Base-by-base conservation (phyloP, 2,113 vertebrate genomes). In the Entosphenus tridentatus region DNA sequence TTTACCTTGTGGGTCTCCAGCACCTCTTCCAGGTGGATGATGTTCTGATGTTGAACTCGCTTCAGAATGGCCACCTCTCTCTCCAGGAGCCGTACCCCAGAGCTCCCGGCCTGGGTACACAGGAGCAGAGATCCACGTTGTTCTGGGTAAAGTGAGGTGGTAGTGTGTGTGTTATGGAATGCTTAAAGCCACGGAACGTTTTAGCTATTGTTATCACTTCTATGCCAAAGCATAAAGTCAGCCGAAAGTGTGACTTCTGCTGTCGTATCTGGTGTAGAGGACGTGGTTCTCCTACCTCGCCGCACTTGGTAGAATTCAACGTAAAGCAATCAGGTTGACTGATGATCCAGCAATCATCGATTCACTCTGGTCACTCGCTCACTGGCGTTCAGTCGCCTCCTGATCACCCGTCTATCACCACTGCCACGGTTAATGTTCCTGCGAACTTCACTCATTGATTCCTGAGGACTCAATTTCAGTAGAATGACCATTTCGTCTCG, bases 1-100 rank as follows among this genome's bases (percentile, higher is more conserved):
- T 74, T 82, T 75, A 88, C 85, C 81, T 79, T 82, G 56, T 82
- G 76, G 0, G 85, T 84, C 75, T 82, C 80, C 72, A 85, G 86
- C 67, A 86, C 79, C 75, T 86, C 83, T 70, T 87, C 78, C 57
- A 88, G 79, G 71, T 85, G 85, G 76, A 87, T 86, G 72, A 88
- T 83, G 72, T 86, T 78, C 7, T 78, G 71, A 21, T 85, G 84
- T 71, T 83, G 81, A 71, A 88, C 82, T 73, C 70, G 76, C 74
- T 83, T 88, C 58, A 88, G 79, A 67, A 89, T 85, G 75, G 69
- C 81, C 70, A 90, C 84, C 74, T 89, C 86, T 10, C 81, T 74
- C 73, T 81, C 84, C 75, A 88, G 76, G 71, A 86, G 76, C 75
- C 81, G 81, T 71, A 85, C 80, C 67, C 80, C 82, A 55, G 80